A percentile compares a stretch with the other conserved stretches of the same genome.
phyloP scores from a whole-genome alignment of 2,113 vertebrate species.

The Glaucidium brasilianum region DNA sequence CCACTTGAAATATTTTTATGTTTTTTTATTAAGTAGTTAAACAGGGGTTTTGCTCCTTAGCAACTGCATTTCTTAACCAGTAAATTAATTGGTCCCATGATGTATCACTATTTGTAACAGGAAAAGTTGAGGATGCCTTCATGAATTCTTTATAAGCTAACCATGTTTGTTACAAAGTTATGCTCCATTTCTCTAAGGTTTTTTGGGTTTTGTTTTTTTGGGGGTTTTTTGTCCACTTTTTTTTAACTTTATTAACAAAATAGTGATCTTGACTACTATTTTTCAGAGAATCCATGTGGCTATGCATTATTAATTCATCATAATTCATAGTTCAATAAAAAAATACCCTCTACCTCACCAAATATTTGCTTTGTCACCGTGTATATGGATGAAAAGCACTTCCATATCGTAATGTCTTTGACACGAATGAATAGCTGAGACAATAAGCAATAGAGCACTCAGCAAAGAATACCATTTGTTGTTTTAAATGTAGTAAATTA shows the following conservation, averaged over 20 bases:
- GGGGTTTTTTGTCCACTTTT: background rate
- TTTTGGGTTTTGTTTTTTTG: too few relatives aligned
- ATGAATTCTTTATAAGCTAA: background rate
- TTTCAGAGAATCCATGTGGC: background rate
- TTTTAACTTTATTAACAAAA: background rate
- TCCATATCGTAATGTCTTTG: background rate
- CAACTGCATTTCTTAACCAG: background rate
- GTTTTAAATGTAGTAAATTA: background rate
- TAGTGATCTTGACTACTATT: background rate
- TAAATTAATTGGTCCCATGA: background rate
- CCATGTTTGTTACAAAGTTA: background rate
- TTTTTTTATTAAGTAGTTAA: constrained; percentile 12
- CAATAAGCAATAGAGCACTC: background rate
- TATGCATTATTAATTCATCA: background rate
- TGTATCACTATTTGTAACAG: background rate
- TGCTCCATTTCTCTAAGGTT: background rate
- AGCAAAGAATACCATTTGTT: background rate
- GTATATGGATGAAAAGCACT: background rate
- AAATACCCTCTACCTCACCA: background rate
- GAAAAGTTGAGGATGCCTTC: background rate
- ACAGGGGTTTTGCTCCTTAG: background rate
- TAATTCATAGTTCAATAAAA: background rate
- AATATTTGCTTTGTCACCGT: background rate
- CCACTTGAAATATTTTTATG: background rate
- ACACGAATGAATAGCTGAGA: background rate